Base-by-base conservation (phyloP, 1,140 invertebrate species). In the Stenopsyche tienmushanensis region DNA sequence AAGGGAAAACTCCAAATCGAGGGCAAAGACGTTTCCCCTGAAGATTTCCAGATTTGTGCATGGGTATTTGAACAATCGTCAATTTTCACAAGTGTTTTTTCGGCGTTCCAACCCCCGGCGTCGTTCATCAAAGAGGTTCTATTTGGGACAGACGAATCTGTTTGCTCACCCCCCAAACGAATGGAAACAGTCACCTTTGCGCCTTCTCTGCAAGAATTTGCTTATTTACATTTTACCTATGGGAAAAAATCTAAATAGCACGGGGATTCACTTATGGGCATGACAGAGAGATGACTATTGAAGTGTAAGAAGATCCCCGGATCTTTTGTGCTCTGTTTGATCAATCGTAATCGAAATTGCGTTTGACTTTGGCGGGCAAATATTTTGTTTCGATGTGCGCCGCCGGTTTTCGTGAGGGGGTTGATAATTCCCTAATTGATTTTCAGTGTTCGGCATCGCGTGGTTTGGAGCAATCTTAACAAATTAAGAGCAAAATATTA, bases 21-120 rank as follows among this genome's bases (percentile, higher is more conserved):
- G 13, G 29, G 13, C 13, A 34, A 34, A 34, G 29, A 5, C 29
- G 29, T 63, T 64, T 59, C 45, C 66, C 52, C 15, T 18, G n/a
- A 39, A 62, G 42, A 42, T 57, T 41, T 41, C 26, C 53, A 45
- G 60, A 67, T 63, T 67, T 57, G 45, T 44, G 53, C 47, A 50
- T 53, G 62, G 62, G 47, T 66, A 62, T 66, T 66, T 66, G 64
- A 66, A 60, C 57, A 66, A 62, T 66, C 57, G 55, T 60, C 64
- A 66, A 66, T 66, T 66, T 54, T 66, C 55, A 54, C 53, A 57
- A 58, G 53, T 60, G 57, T 59, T 42, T 42, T 57, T 59, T 54
- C 26, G 18, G 15, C 58, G 20, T 18, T 60, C 55, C 20, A 5
- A 34, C 29, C 29, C 29, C 29, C 29, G 29, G 50, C 17, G 26